These are phyloP conservation scores for Lanistes nyassanus DNA, from an alignment of 1,140 invertebrate genomes.

Conservation along the genomic window DNA sequence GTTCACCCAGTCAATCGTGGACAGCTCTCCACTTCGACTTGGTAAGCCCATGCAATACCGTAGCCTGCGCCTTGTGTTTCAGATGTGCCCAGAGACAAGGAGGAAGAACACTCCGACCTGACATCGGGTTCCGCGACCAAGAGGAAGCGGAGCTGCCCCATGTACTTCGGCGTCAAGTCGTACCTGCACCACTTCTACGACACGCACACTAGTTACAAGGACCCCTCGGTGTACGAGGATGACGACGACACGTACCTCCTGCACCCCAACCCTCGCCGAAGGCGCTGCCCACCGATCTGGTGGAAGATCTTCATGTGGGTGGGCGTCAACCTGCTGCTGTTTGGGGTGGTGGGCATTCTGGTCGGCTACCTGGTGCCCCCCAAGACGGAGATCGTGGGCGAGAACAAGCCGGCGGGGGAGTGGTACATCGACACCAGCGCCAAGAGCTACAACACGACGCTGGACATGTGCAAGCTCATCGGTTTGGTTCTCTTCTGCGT, in stretches of 20 bases:
- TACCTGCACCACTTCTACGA: conserved; percentile 70
- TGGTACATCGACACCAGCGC: conserved; percentile 69
- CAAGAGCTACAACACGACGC: conserved; percentile 68
- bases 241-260: conserved; percentile 67
- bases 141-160: conserved; percentile 52
- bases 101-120: not conserved
- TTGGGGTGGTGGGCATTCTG: conserved; percentile 68
- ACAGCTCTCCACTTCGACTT: no score
- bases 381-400: conserved; percentile 63
- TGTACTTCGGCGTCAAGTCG: conserved; percentile 69
- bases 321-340: conserved; percentile 67
- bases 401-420: conserved; percentile 61
- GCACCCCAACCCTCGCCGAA: conserved; percentile 55
- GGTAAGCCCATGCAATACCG: no score
- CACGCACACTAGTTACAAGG: conserved; percentile 52
- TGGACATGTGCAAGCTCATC: conserved; percentile 70
- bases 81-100: not conserved
- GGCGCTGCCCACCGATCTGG: conserved; percentile 64
- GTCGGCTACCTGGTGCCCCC: conserved; percentile 70
- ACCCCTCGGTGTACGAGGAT: conserved; percentile 64
- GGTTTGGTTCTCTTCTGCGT: conserved; percentile 70
- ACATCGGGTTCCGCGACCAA: conserved; percentile 15
- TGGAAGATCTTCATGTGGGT: conserved; percentile 68
- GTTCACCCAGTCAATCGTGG: no score
- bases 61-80: no score